Evolutionary conservation across 2,797 vertebrate genomes (phyloP).

Genomic region (Mormyrops attenuatus): DNA sequence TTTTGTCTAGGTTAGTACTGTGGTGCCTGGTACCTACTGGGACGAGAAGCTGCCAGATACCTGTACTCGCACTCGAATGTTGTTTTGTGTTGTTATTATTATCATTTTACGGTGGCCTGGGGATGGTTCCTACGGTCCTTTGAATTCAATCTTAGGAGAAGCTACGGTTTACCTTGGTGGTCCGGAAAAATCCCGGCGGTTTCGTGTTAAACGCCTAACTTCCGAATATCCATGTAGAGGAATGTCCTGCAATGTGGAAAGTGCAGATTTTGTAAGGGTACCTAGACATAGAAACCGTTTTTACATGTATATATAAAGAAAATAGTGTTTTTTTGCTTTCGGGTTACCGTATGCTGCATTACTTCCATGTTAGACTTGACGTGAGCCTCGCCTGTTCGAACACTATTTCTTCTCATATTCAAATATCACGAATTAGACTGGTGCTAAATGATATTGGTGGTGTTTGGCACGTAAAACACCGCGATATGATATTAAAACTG

Average conservation of each 20-base stretch:
- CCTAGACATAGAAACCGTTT: neutral
- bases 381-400: neutral
- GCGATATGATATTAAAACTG: neutral
- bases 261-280: neutral
- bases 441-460: neutral
- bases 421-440: neutral
- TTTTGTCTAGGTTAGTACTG: neutral
- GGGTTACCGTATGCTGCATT: neutral
- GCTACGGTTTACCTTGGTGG: neutral
- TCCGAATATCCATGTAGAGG: neutral
- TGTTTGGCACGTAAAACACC: neutral
- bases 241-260: neutral
- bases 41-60: neutral
- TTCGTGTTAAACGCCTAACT: neutral
- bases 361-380: neutral
- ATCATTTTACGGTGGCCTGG: neutral
- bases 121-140: neutral
- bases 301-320: too few species aligned
- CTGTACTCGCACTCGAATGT: neutral
- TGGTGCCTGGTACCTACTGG: neutral
- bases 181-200: neutral
- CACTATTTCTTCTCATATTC: neutral
- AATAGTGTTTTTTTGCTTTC: neutral
- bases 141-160: neutral
- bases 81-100: neutral